These are phyloP conservation scores for Mastomys coucha DNA, from an alignment of 2,113 vertebrate genomes.

Conservation along the genomic window DNA sequence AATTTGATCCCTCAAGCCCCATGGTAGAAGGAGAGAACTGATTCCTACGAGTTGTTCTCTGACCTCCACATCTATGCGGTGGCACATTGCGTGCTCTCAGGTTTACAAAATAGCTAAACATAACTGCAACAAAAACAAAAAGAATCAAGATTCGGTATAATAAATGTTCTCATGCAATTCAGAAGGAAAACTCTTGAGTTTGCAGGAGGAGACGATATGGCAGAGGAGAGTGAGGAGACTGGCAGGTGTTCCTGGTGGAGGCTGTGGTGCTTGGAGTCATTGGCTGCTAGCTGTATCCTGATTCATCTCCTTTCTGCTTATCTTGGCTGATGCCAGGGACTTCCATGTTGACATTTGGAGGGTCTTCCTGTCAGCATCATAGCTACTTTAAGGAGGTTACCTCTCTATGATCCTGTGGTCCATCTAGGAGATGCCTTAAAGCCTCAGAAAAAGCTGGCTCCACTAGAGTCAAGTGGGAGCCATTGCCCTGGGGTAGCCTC, in stretches of 20 bases:
- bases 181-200: background rate
- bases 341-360: background rate
- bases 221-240: background rate
- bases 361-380: background rate
- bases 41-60: background rate
- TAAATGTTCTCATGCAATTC: background rate
- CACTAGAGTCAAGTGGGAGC: background rate
- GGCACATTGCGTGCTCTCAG: background rate
- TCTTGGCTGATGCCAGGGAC: background rate
- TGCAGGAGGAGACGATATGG: background rate
- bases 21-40: background rate
- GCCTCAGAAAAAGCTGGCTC: no score
- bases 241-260: background rate
- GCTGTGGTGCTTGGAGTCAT: background rate
- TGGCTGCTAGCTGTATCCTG: background rate
- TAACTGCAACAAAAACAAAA: background rate
- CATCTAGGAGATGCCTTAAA: background rate
- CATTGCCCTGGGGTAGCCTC: no score
- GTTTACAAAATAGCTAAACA: background rate
- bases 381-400: background rate
- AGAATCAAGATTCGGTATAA: background rate
- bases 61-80: background rate
- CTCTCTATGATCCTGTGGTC: background rate
- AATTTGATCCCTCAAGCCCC: background rate
- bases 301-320: background rate